Evolutionary conservation across 1,140 invertebrate genomes (phyloP), one percentile per base, ranked within the genome.

Genomic region (Drosophila bocqueti): DNA sequence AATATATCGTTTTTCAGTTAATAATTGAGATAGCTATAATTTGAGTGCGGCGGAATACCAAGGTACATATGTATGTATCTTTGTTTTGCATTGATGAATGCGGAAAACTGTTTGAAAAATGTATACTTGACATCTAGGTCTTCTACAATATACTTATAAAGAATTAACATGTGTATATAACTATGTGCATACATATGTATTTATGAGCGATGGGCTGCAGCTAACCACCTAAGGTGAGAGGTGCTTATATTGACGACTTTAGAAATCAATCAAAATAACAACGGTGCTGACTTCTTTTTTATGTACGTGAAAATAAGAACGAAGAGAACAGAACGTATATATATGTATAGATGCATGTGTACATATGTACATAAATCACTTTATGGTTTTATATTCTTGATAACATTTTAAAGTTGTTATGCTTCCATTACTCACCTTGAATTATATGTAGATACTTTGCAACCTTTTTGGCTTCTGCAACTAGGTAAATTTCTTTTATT

Each of bases 401-500:
- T n/a, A 38, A 47, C 34, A 11, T 24, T 43, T 16, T 29, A 9
- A 7, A 24, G 16, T 63, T 1, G n/a, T 50, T 15, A 6, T 3
- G 11, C 8, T 45, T 36, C 4, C 18, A 16, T 43, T 10, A 77
- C 81, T 79, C 57, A 85, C 83, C 81, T 79, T 85, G 65, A 66
- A 47, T 73, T 75, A 68, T 62, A 47, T 72, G 74, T 65, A 55
- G 46, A 54, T 78, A 11, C 10, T 65, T 40, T 10, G 11, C 36
- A 45, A 18, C 4, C 29, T 46, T 58, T 18, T 34, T 34, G 29
- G 38, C 31, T 31, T 43, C 10, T 42, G 24, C 10, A 47, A 55
- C 26, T 55, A 4, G 26, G n/a, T 40, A 49, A 45, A 38, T 31
- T 34, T 69, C 24, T 38, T 42, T 68, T 49, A 66, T 66, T 69